These are phyloP conservation scores for Dunckerocampus dactyliophorus DNA, from an alignment of 2,113 vertebrate species.

Conservation along the genomic window DNA sequence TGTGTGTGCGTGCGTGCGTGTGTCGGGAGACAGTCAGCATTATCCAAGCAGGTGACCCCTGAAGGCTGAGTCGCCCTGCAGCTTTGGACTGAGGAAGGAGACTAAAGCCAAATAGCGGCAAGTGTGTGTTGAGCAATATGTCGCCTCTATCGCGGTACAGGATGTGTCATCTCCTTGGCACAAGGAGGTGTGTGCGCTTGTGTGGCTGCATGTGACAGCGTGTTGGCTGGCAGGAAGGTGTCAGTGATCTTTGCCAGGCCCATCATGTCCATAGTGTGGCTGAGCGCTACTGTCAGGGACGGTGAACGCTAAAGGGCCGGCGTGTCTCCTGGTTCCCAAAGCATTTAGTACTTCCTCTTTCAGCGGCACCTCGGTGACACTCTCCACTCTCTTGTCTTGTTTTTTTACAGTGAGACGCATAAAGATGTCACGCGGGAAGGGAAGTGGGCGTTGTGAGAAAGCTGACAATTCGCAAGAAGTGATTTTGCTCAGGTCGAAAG, in stretches of 20 bases:
- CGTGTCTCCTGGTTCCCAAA: constrained; percentile 65
- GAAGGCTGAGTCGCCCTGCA: constrained; percentile 92
- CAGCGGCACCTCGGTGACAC: constrained; percentile 47
- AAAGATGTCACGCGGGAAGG: constrained; percentile 53
- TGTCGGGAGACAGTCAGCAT: constrained; percentile 92
- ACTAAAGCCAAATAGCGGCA: constrained; percentile 61
- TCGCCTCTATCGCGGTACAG: constrained; percentile 60
- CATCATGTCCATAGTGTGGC: constrained; percentile 68
- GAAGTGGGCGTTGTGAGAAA: constrained; percentile 50
- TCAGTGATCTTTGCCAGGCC: constrained; percentile 72
- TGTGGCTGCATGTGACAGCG: constrained; percentile 56
- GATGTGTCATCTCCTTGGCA: constrained; percentile 73
- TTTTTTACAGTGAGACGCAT: constrained; percentile 53
- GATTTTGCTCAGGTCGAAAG: constrained; percentile 47
- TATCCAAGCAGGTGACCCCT: constrained; percentile 99
- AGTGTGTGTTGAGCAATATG: constrained; percentile 38
- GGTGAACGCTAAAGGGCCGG: constrained; percentile 69
- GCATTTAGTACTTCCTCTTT: constrained; percentile 72
- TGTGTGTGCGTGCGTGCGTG: constrained; percentile 37
- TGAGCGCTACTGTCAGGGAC: constrained; percentile 69
- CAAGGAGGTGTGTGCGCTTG: constrained; percentile 61
- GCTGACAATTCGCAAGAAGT: constrained; percentile 59
- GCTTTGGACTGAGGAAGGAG: constrained; percentile 77
- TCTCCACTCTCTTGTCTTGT: constrained; percentile 35
- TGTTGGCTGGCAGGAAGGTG: constrained; percentile 68